These are phyloP conservation scores for Sciurus carolinensis DNA, from an alignment of 2,797 vertebrate species.

Conservation along the genomic window DNA sequence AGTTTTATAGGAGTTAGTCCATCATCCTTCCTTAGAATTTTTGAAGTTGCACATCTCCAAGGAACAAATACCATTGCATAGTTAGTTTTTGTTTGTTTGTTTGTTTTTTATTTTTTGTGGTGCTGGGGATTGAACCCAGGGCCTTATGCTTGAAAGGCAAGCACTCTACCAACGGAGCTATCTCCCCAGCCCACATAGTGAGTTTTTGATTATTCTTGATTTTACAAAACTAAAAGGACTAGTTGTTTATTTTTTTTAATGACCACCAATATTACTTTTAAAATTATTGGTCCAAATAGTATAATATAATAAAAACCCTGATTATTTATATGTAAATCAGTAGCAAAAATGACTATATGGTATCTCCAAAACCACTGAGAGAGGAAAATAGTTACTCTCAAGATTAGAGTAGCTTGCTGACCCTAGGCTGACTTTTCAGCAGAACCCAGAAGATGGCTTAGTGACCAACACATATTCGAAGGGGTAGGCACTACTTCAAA, in stretches of 20 bases:
- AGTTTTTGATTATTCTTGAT: constrained; percentile 34
- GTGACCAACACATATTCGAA: background rate
- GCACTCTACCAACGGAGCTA: no score
- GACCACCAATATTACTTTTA: background rate
- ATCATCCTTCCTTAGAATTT: background rate
- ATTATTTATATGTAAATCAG: background rate
- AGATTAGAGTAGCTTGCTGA: background rate
- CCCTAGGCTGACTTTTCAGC: background rate
- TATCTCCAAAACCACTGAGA: background rate
- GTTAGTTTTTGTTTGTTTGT: background rate
- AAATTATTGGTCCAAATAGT: background rate
- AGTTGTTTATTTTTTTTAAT: background rate
- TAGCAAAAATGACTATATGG: background rate
- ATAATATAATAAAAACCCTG: background rate
- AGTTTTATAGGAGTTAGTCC: background rate
- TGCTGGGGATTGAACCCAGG: no score
- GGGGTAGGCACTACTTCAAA: background rate
- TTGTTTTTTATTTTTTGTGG: no score
- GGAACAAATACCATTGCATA: background rate
- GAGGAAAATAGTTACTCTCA: background rate
- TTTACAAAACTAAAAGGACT: constrained; percentile 24
- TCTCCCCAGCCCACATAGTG: no score
- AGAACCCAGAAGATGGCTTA: background rate
- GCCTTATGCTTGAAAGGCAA: no score
- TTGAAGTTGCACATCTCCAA: background rate